A percentile compares a stretch with the other conserved stretches of the same genome.
These are phyloP conservation scores for Vidua chalybeata DNA, from an alignment of 2,113 vertebrate species.

Conservation along the genomic window DNA sequence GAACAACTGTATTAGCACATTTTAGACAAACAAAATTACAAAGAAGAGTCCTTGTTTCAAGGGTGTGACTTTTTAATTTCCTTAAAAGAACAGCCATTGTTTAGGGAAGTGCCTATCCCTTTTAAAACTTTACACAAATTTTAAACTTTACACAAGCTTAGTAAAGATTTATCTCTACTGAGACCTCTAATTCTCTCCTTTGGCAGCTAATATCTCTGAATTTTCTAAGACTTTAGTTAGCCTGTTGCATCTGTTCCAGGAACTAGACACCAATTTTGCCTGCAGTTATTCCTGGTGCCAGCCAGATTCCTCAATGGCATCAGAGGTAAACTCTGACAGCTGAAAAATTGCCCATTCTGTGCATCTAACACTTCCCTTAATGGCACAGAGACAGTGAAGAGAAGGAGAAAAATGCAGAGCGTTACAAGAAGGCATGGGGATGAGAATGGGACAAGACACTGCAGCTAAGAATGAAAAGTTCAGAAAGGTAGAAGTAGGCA, in stretches of 20 bases:
- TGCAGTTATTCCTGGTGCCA: not conserved
- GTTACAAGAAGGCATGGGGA: not conserved
- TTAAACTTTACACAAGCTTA: not conserved
- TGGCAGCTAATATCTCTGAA: not conserved
- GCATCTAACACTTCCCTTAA: not conserved
- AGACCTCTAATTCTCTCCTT: not conserved
- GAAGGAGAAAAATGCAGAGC: not conserved
- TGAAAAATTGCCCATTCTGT: not conserved
- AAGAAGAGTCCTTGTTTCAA: not conserved
- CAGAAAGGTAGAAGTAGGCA: not conserved
- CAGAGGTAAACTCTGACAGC: not conserved
- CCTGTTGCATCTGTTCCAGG: not conserved
- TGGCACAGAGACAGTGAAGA: not conserved
- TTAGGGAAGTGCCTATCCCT: not conserved
- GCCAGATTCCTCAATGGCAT: not conserved
- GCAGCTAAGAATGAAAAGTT: not conserved
- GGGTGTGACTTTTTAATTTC: not conserved
- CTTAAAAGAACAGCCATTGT: not conserved
- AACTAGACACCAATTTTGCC: not conserved
- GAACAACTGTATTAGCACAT: not conserved
- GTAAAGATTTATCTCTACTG: not conserved
- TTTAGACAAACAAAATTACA: not conserved
- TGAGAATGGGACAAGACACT: not conserved
- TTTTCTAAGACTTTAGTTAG: not conserved
- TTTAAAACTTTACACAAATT: not conserved